Evolutionary conservation across 2,797 vertebrate species (phyloP).

Genomic region (Chiloscyllium punctatum): DNA sequence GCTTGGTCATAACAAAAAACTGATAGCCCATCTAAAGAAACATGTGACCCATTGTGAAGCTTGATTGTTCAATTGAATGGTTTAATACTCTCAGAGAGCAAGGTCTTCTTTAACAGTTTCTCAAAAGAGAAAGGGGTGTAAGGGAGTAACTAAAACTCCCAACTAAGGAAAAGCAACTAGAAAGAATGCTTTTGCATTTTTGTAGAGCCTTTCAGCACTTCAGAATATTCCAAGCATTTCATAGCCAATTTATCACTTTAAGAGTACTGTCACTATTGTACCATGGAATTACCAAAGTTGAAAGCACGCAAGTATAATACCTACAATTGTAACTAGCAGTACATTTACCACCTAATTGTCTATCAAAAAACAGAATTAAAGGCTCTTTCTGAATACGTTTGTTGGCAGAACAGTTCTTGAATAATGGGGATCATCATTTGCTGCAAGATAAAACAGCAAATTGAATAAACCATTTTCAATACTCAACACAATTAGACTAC

Average conservation of each 20-base stretch:
- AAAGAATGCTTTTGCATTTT: not conserved
- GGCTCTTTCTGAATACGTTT: not conserved
- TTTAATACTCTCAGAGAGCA: too few species aligned
- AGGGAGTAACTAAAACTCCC: not conserved
- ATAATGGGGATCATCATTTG: not conserved
- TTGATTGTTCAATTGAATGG: too few species aligned
- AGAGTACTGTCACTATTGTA: not conserved
- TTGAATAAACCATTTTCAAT: not conserved
- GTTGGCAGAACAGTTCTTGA: not conserved
- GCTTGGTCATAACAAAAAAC: too few species aligned
- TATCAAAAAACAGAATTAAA: not conserved
- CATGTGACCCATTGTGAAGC: too few species aligned
- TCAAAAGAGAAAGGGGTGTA: not conserved
- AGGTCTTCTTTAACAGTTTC: not conserved
- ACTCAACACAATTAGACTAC: not conserved
- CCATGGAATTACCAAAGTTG: not conserved
- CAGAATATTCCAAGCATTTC: not conserved
- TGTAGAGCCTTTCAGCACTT: not conserved
- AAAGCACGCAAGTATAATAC: not conserved
- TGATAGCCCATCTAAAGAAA: too few species aligned
- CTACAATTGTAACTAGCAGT: too few species aligned
- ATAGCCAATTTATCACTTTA: not conserved
- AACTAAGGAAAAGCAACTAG: not conserved
- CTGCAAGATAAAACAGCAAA: not conserved
- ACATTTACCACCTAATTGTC: not conserved